Percentiles rank a stretch among this genome's conserved stretches.
phyloP scores from a whole-genome alignment of 2,888 invertebrate species.

The Temnothorax ravouxi region DNA sequence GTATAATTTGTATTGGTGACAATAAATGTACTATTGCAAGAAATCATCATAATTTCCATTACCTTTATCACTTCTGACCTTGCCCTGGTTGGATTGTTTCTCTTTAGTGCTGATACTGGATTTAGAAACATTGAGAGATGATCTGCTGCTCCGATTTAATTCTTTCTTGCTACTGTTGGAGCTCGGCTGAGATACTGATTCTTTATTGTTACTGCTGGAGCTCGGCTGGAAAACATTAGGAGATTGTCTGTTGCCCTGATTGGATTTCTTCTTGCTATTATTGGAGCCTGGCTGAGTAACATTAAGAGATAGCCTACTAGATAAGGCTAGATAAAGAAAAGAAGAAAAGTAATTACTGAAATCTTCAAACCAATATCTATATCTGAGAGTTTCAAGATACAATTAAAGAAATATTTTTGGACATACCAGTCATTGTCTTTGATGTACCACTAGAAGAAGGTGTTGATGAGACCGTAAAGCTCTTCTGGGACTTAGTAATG shows the following conservation, averaged over 20 bases:
- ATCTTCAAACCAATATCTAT: too few species aligned
- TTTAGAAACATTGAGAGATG: not conserved
- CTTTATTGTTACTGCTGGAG: not conserved
- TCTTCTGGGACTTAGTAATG: too few species aligned
- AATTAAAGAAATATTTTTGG: not conserved
- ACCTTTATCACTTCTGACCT: not conserved
- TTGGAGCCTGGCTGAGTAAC: too few species aligned
- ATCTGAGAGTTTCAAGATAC: too few species aligned
- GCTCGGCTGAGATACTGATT: not conserved
- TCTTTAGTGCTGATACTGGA: not conserved
- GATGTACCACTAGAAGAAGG: too few species aligned
- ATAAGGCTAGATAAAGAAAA: not conserved
- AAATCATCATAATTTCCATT: not conserved
- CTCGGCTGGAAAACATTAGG: not conserved
- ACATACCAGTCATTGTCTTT: too few species aligned
- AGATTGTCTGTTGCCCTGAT: not conserved
- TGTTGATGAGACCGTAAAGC: too few species aligned
- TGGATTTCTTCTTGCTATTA: not conserved
- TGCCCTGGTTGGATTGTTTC: not conserved
- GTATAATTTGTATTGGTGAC: not conserved
- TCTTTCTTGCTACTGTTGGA: not conserved
- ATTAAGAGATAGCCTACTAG: not conserved
- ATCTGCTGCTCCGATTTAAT: not conserved
- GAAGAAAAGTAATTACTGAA: not conserved
- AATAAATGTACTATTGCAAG: not conserved